Evolutionary conservation across 2,888 invertebrate genomes (phyloP).

Genomic region (Leptopterna dolabrata): DNA sequence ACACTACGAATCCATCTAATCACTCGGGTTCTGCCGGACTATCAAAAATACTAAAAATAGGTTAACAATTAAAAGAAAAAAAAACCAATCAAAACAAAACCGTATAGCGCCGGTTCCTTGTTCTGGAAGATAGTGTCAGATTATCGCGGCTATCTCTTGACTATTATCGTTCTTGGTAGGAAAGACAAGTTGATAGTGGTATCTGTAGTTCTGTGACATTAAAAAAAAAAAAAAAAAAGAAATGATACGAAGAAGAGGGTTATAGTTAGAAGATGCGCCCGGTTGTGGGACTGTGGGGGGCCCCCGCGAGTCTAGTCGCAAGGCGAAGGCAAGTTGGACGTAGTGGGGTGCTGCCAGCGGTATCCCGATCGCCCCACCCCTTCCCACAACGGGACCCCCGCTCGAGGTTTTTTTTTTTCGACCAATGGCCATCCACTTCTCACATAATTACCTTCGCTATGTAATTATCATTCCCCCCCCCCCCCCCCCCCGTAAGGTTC

Average conservation of each 20-base stretch:
- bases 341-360: conserved; percentile 4
- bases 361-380: background rate
- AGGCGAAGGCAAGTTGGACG: background rate
- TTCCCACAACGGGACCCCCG: background rate
- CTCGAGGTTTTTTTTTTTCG: background rate
- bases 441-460: conserved; percentile 38
- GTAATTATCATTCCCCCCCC: conserved; percentile 19
- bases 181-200: conserved; percentile 17
- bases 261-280: conserved; percentile 28
- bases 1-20: conserved; percentile 41
- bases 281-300: conserved; percentile 35
- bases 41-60: conserved; percentile 3
- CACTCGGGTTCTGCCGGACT: background rate
- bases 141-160: background rate
- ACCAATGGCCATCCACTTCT: conserved; percentile 28
- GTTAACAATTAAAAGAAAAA: background rate
- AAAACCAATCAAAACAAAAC: conserved; percentile 8
- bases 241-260: background rate
- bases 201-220: conserved; percentile 17
- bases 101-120: background rate
- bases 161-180: background rate
- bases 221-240: conserved; percentile 19
- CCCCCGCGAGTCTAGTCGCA: conserved; percentile 32
- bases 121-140: background rate
- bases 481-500: background rate